Percentiles rank a stretch among this genome's conserved stretches.
Conservation (phyloP, 2,888 invertebrate species). For the Phyllotreta cruciferae region DNA sequence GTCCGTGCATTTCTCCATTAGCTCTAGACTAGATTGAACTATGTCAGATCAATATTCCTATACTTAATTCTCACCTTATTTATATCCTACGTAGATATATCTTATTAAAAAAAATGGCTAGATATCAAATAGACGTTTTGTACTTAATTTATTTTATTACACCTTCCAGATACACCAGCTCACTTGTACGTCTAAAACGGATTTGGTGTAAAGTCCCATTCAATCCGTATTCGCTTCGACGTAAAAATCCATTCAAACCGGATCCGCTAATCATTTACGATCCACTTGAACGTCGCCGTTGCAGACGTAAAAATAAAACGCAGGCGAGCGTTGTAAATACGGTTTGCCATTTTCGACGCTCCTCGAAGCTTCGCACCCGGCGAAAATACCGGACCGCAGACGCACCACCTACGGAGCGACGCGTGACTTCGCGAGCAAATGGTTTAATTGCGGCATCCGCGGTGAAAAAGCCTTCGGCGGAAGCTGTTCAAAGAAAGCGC, state of each 20-base stretch:
- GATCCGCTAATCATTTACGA: slow-evolving; percentile 3
- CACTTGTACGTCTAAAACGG: too few relatives aligned
- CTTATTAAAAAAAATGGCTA: too few relatives aligned
- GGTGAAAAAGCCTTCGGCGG: slow-evolving; percentile 34
- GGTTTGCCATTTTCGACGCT: slow-evolving; percentile 50
- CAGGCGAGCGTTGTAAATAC: slow-evolving; percentile 42
- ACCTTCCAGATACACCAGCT: too few relatives aligned
- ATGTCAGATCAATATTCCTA: slow-evolving; percentile 5
- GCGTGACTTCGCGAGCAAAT: slow-evolving; percentile 43
- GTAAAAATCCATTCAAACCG: too few relatives aligned
- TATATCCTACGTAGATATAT: too few relatives aligned
- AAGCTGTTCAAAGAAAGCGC: slow-evolving; percentile 34
- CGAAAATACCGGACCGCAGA: slow-evolving; percentile 42
- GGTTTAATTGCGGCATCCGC: slow-evolving; percentile 39
- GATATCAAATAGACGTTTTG: too few relatives aligned
- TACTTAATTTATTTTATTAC: too few relatives aligned
- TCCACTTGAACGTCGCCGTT: slow-evolving; percentile 20
- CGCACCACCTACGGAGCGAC: slow-evolving; percentile 46
- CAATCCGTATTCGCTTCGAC: too few relatives aligned
- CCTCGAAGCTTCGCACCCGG: slow-evolving; percentile 43
- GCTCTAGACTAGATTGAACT: slow-evolving; percentile 13
- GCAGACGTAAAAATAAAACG: slow-evolving; percentile 43
- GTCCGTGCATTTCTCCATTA: not conserved
- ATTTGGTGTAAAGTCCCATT: too few relatives aligned
- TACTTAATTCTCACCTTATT: too few relatives aligned